phyloP scores from a whole-genome alignment of 2,113 vertebrate genomes.

The Nibea coibor region DNA sequence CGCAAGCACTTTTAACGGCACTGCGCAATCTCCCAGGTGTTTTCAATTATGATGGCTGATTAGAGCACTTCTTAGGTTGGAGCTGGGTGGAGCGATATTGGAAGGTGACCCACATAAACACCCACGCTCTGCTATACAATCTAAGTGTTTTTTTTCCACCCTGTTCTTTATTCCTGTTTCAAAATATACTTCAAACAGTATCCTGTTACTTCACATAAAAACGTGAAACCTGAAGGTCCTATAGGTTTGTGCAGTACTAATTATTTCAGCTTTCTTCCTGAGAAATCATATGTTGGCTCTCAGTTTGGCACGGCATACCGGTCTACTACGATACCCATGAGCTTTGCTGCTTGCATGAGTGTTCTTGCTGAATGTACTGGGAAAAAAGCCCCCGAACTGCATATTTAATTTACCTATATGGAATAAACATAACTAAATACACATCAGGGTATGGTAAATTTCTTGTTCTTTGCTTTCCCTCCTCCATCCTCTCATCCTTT shows the following conservation, averaged over 20 bases:
- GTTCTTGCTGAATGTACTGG: background rate
- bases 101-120: background rate
- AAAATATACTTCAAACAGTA: background rate
- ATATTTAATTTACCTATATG: conserved; percentile 8
- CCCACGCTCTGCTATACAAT: background rate
- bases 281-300: too few species aligned
- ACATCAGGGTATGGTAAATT: background rate
- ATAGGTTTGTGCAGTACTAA: background rate
- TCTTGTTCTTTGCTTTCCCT: background rate
- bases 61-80: background rate
- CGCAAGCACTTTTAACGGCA: background rate
- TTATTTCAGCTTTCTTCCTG: background rate
- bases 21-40: background rate
- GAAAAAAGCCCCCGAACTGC: background rate
- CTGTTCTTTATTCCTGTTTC: background rate
- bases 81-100: background rate
- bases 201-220: too few species aligned
- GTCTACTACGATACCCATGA: too few species aligned
- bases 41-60: background rate
- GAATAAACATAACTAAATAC: conserved; percentile 11
- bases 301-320: too few species aligned
- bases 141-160: background rate
- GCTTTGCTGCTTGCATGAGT: too few species aligned
- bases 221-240: background rate
- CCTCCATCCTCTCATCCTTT: background rate